phyloP scores from a whole-genome alignment of 1,140 invertebrate genomes.

The Lepidurus apus region DNA sequence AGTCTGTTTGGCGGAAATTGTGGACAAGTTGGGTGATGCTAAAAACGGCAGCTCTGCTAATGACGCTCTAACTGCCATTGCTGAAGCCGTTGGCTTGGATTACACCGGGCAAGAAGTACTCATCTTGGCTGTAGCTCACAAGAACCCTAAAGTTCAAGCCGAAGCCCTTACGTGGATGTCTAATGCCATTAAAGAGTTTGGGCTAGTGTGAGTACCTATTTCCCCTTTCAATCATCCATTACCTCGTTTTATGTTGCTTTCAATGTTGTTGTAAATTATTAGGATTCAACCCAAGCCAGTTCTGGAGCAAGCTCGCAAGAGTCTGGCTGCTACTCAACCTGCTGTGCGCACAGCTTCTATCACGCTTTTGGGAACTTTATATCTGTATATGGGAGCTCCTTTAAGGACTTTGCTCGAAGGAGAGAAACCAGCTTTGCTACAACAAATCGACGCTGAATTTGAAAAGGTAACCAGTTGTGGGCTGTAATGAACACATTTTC shows the following conservation, averaged over 20 bases:
- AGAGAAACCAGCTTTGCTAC: constrained; percentile 76
- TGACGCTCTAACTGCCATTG: constrained; percentile 66
- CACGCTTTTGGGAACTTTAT: constrained; percentile 60
- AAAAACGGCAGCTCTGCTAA: constrained; percentile 67
- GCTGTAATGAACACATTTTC: background rate
- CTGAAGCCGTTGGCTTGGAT: constrained; percentile 70
- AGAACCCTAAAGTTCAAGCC: constrained; percentile 85
- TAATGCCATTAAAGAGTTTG: constrained; percentile 75
- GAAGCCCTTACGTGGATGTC: constrained; percentile 75
- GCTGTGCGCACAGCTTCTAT: constrained; percentile 70
- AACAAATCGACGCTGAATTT: constrained; percentile 80
- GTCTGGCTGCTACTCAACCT: constrained; percentile 74
- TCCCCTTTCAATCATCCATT: background rate
- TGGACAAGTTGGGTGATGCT: constrained; percentile 76
- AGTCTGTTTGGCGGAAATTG: constrained; percentile 68
- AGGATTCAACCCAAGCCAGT: constrained; percentile 72
- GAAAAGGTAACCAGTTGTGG: constrained; percentile 57
- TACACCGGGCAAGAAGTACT: constrained; percentile 65
- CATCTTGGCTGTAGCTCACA: constrained; percentile 71
- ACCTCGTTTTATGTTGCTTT: background rate
- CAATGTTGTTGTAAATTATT: constrained; percentile 25
- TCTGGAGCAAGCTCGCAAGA: constrained; percentile 75
- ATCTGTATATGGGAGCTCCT: constrained; percentile 69
- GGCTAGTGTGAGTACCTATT: constrained; percentile 57
- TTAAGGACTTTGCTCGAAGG: constrained; percentile 74